Evolutionary conservation across 2,888 invertebrate species (phyloP), one percentile per base, ranked within the genome.

Genomic region (Coelinius sp.): DNA sequence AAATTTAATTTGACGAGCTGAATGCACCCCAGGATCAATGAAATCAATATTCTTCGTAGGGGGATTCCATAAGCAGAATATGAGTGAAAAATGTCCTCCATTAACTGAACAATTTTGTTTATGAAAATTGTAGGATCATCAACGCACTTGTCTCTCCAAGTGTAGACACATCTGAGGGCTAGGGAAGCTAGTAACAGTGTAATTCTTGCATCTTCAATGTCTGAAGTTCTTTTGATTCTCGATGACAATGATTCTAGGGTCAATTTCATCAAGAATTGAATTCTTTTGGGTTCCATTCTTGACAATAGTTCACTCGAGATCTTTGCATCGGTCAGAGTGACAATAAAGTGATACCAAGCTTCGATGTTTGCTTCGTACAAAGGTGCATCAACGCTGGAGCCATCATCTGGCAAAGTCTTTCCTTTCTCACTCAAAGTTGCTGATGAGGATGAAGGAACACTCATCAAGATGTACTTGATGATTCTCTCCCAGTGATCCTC

Each of bases 341-440:
- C 86, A 12, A 88, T 78, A n/a, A 87, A 79, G 52, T 87, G 83
- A 25, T 88, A 86, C 86, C 86, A 87, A 1, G 88, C 85, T 65
- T 87, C 87, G 22, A 88, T 76, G 59, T 87, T 88, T 2, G 79
- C 81, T 66, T 87, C 85, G 66, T 86, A 86, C 5, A 85, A 69
- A 1, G 85, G 84, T 6, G 75, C 66, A 62, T 78, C 65, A 71
- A 71, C 81, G 6, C 38, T 38, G 10, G n/a, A n/a, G n/a, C 49
- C 27, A 2, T 69, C 63, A 17, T 31, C 10, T 10, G 20, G 38
- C 12, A 41, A 22, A 25, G 14, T 1, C 12, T 31, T 27, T 22
- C 38, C 52, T 14, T 22, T 67, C 27, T 24, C 25, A 14, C 56
- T 73, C 12, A 56, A 22, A n/a, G 46, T 64, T 6, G n/a, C 10